Base-by-base conservation (phyloP, 2,113 vertebrate species). In the Sorex araneus region DNA sequence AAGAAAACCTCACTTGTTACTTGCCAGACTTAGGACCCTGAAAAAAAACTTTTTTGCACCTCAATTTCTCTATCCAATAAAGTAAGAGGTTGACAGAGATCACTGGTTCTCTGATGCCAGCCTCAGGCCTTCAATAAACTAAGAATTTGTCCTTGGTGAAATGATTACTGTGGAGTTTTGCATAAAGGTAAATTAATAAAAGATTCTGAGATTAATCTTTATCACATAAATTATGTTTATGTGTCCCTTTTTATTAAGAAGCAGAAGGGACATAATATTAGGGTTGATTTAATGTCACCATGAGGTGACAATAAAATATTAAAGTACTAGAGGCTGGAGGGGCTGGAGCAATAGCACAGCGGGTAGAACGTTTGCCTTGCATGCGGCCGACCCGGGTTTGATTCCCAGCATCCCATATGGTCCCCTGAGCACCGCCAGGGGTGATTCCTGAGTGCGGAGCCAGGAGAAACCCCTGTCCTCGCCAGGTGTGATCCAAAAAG, bases 111-210 rank as follows among this genome's bases (percentile, higher is more conserved):
- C 34, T 36, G 66, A 36, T 21, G n/a, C 6, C 45, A 36, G 57
- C 63, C 25, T 6, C 78, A 40, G 57, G 13, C 45, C 28, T 66
- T 25, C 15, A 60, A 70, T 6, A 77, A 77, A 86, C 34, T 54
- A 84, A 19, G 21, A 67, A 28, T n/a, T 36, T 77, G 21, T 70
- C 28, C 2, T 60, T 60, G 57, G 15, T 45, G 12, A 80, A 47
- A 36, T 74, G 23, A 85, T 45, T 30, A 47, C 66, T 3, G 23
- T 6, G 36, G 47, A 90, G 28, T 63, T 64, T 54, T 18, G 60
- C 13, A 12, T 21, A 69, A 79, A 91, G 43, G 76, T 71, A 79
- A 84, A 60, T 18, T 69, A 64, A 87, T 84, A 57, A 25, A 30
- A 0, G 1, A 27, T 54, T 87, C 75, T 78, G 18, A 50, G 32